Evolutionary conservation across 2,888 invertebrate species (phyloP), one percentile per base, ranked within the genome.

Genomic region (Amphipyra berbera): DNA sequence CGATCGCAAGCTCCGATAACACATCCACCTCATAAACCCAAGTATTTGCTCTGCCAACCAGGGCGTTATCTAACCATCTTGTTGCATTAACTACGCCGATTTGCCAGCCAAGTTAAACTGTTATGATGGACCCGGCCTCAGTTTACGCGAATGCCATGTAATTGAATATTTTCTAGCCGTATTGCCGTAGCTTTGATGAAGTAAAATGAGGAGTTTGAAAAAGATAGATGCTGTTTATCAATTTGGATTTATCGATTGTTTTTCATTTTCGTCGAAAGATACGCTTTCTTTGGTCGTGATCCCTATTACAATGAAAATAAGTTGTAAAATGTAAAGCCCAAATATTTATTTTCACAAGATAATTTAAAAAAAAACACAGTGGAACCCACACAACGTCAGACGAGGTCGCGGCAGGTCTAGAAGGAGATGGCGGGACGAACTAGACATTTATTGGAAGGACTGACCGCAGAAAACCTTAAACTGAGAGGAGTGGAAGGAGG

Each of bases 211-310:
- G 45, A 70, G 57, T 57, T 44, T 47, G 57, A 42, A 55, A 21
- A 21, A 21, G 57, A 40, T 53, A 57, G 57, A n/a, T 37, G 54
- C 61, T 40, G 52, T 61, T 71, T 71, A 66, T 57, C 50, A 46
- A 70, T 66, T 71, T 61, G n/a, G 61, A 47, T 72, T 69, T 70
- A 70, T 1, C 55, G 27, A 81, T 57, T 60, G 60, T 61, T 57
- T 57, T 8, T 73, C 73, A 76, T 68, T 58, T 74, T 79, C 71
- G 59, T 57, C 61, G 54, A 50, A 60, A 54, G 78, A 80, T 68
- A 68, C 50, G 14, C 47, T 52, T 84, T 85, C 82, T 74, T 67
- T 78, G 73, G 76, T 76, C 56, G 64, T 71, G 55, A 78, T 83
- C 84, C 86, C 75, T 80, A 82, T 83, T 85, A 68, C 63, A 49